A percentile compares a stretch with the other conserved stretches of the same genome.
These are phyloP conservation scores for Dysidea cf. avara DNA, from an alignment of 37 sponge, comb jelly and placozoan species.

Conservation along the genomic window DNA sequence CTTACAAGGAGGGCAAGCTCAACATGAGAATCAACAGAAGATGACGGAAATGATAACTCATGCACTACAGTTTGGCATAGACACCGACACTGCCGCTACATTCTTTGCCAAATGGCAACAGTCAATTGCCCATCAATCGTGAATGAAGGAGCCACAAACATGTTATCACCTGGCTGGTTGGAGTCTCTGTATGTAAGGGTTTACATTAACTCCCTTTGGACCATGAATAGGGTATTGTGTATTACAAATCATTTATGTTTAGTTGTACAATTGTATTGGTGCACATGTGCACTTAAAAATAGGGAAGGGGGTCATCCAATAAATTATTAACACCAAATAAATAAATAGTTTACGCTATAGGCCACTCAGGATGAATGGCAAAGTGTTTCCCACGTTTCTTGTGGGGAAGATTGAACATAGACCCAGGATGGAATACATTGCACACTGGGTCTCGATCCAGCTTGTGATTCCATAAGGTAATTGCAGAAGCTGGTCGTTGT, in stretches of 20 bases:
- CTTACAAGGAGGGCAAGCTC: conserved; percentile 1
- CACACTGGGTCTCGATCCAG: conserved; percentile 1
- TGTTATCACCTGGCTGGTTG: no score
- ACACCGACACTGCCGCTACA: conserved; percentile 36
- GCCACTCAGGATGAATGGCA: conserved; percentile 82
- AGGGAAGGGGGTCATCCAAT: no score
- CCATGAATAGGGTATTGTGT: no score
- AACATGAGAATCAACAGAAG: conserved; percentile 5
- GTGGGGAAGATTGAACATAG: conserved; percentile 53
- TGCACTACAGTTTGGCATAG: conserved; percentile 44
- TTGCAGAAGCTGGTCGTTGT: no score
- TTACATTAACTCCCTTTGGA: no score
- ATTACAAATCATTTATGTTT: no score
- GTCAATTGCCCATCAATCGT: not conserved
- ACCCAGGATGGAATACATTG: conserved; percentile 18
- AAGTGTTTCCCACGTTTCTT: conserved; percentile 62
- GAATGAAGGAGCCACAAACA: no score
- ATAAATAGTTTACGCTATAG: conserved; percentile 50
- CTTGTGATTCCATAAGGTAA: no score
- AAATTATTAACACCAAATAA: not conserved
- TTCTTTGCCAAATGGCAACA: conserved; percentile 52
- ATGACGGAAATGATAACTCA: conserved; percentile 7
- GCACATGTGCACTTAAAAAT: no score
- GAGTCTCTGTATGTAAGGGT: no score
- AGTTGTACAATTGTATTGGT: no score